Evolutionary conservation across 2,797 vertebrate genomes (phyloP).

Genomic region (Sebastes reedi): DNA sequence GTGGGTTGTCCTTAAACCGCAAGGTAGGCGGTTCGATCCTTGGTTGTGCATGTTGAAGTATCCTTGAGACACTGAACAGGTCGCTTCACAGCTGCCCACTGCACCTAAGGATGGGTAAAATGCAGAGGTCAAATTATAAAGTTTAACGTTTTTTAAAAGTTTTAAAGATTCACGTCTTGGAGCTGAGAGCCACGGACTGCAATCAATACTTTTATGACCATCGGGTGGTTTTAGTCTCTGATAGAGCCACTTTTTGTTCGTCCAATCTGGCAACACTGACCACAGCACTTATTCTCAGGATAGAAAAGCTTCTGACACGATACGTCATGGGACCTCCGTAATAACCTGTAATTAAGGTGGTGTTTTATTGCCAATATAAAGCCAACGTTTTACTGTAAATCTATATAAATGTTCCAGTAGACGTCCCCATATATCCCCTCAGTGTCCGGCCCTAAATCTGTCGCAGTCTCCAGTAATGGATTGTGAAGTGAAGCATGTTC

Average conservation of each 20-base stretch:
- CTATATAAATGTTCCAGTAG: not conserved
- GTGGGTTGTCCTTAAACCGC: too few species aligned
- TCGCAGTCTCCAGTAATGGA: not conserved
- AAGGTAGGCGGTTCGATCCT: too few species aligned
- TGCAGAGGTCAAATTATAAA: too few species aligned
- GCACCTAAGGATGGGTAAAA: too few species aligned
- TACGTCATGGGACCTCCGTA: not conserved
- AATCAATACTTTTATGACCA: not conserved
- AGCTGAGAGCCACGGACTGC: not conserved
- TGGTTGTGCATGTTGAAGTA: too few species aligned
- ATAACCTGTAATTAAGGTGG: not conserved
- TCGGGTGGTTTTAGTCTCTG: too few species aligned
- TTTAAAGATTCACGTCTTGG: not conserved
- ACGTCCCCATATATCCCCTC: not conserved
- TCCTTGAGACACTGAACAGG: too few species aligned
- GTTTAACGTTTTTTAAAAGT: too few species aligned
- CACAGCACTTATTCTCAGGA: not conserved
- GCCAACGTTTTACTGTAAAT: constrained; percentile 7
- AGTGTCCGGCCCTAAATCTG: not conserved
- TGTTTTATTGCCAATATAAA: constrained; percentile 7
- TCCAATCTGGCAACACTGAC: not conserved
- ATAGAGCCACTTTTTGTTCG: not conserved
- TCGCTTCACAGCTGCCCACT: too few species aligned
- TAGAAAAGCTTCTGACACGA: not conserved
- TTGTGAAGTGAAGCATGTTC: not conserved